These are phyloP conservation scores for Mythimna pallens DNA, from an alignment of 2,888 invertebrate species.

Conservation along the genomic window DNA sequence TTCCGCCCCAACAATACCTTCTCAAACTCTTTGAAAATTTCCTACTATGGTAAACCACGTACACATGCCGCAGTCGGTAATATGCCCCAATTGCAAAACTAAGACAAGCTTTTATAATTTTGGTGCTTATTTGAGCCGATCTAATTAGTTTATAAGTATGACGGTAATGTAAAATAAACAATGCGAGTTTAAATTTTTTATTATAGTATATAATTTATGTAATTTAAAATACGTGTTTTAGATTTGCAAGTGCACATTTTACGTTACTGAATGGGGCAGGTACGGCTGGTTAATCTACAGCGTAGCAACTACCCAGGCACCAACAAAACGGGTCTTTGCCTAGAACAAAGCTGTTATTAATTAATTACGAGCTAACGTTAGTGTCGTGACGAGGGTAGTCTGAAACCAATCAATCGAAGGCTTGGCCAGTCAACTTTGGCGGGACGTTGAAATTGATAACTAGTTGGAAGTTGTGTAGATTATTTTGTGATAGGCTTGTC, in stretches of 20 bases:
- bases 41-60: background rate
- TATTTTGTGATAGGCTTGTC: background rate
- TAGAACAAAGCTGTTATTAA: slow-evolving; percentile 46
- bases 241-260: too few relatives aligned
- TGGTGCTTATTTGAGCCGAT: too few relatives aligned
- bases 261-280: too few relatives aligned
- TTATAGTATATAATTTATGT: too few relatives aligned
- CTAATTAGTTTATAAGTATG: too few relatives aligned
- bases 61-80: too few relatives aligned
- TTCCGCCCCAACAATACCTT: too few relatives aligned
- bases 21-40: background rate
- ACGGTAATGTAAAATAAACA: too few relatives aligned
- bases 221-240: too few relatives aligned
- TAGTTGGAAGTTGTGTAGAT: slow-evolving; percentile 16
- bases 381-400: slow-evolving; percentile 44
- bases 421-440: slow-evolving; percentile 31
- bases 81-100: too few relatives aligned
- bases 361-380: slow-evolving; percentile 39
- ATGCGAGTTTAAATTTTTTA: too few relatives aligned
- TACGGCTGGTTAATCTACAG: background rate
- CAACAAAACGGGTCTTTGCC: slow-evolving; percentile 22
- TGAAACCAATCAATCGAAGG: slow-evolving; percentile 42
- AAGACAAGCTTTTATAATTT: too few relatives aligned
- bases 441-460: slow-evolving; percentile 41
- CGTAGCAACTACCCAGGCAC: background rate